Evolutionary conservation across 2,888 invertebrate genomes (phyloP).

Genomic region (Tenodera sinensis): DNA sequence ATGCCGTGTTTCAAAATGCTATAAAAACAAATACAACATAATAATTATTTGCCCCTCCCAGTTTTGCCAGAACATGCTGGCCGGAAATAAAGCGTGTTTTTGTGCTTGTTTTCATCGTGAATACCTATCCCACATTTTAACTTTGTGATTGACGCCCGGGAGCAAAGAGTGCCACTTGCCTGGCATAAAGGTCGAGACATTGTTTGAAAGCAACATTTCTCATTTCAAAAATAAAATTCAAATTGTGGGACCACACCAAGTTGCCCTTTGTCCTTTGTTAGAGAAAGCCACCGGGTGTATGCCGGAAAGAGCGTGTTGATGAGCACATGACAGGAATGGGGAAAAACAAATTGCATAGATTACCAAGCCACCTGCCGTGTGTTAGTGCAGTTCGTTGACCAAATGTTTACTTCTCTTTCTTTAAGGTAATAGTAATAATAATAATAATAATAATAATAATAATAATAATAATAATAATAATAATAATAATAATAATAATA

Average conservation of each 20-base stretch:
- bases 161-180: background rate
- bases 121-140: background rate
- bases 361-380: too few relatives aligned
- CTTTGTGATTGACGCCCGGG: background rate
- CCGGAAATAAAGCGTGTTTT: background rate
- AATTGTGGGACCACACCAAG: background rate
- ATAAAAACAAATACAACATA: background rate
- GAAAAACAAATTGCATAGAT: background rate
- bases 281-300: background rate
- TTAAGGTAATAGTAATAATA: too few relatives aligned
- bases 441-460: too few relatives aligned
- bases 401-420: too few relatives aligned
- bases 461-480: too few relatives aligned
- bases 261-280: background rate
- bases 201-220: background rate
- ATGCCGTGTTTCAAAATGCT: background rate
- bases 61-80: background rate
- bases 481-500: too few relatives aligned
- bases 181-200: background rate
- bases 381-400: too few relatives aligned
- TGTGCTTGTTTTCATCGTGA: background rate
- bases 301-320: background rate
- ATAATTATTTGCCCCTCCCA: background rate
- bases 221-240: background rate
- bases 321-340: background rate